Conservation (phyloP, 2,797 vertebrate species). For the Echeneis naucrates region DNA sequence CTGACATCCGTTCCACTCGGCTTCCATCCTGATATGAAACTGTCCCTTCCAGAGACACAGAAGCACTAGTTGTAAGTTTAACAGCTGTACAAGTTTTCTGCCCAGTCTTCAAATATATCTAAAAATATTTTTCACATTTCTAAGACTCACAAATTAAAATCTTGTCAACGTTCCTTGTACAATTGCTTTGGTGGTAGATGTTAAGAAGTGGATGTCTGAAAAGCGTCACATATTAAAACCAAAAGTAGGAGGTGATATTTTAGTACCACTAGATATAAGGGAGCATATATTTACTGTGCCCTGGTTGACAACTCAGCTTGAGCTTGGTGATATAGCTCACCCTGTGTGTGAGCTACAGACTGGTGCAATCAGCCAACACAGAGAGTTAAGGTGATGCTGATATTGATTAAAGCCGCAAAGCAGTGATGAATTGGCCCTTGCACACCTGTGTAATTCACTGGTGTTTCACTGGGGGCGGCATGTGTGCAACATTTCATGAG, state of each 20-base stretch:
- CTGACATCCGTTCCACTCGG: slow-evolving; percentile 12
- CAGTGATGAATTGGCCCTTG: no score
- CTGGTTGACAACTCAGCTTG: background rate
- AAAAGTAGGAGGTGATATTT: no score
- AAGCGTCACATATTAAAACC: background rate
- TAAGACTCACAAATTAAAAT: background rate
- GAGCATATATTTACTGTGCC: background rate
- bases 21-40: slow-evolving; percentile 6
- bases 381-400: no score
- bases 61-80: background rate
- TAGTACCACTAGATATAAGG: background rate
- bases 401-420: no score
- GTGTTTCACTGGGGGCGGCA: no score
- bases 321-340: slow-evolving; percentile 20
- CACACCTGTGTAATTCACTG: no score
- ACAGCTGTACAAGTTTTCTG: background rate
- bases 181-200: background rate
- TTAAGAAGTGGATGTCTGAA: background rate
- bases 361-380: background rate
- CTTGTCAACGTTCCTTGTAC: background rate
- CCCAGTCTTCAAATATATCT: background rate
- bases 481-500: no score
- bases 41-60: slow-evolving; percentile 2
- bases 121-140: background rate
- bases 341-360: background rate